Conservation (phyloP, 2,113 vertebrate species). For the Leuciscus idus region DNA sequence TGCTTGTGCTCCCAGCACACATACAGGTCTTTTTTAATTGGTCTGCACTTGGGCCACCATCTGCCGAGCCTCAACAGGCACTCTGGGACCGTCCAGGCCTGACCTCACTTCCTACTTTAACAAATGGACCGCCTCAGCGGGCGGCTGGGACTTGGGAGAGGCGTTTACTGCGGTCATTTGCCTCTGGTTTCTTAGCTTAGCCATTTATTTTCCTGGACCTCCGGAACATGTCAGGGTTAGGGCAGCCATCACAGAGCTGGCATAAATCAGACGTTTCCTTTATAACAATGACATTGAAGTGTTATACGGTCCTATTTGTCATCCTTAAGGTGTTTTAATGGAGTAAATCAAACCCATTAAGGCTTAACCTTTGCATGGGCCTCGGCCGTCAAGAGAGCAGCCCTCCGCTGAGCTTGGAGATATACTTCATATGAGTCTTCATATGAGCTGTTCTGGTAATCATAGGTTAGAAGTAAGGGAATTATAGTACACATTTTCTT, state of each 20-base stretch:
- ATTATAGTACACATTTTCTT: not conserved
- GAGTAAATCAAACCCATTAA: slow-evolving; percentile 54
- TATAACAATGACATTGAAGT: slow-evolving; percentile 53
- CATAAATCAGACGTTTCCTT: slow-evolving; percentile 49
- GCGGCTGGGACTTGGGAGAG: slow-evolving; percentile 1
- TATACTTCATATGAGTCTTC: not conserved
- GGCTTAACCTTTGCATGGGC: slow-evolving; percentile 19
- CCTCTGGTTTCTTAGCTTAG: slow-evolving; percentile 36
- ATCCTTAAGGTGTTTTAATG: slow-evolving; percentile 49
- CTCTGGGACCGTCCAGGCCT: slow-evolving; percentile 20
- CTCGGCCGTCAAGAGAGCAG: not conserved
- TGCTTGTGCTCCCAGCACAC: not conserved
- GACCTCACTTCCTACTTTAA: slow-evolving; percentile 44
- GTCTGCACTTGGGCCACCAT: slow-evolving; percentile 8
- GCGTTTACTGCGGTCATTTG: slow-evolving; percentile 38
- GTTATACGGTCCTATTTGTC: slow-evolving; percentile 49
- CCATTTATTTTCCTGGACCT: slow-evolving; percentile 50
- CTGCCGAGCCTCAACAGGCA: slow-evolving; percentile 26
- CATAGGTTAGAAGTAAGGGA: not conserved
- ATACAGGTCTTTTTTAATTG: slow-evolving; percentile 25
- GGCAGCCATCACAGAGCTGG: slow-evolving; percentile 27
- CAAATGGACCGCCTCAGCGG: slow-evolving; percentile 23
- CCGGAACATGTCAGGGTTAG: slow-evolving; percentile 47
- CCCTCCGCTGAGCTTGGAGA: not conserved
- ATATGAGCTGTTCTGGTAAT: not conserved